Conservation (phyloP, 2,888 invertebrate genomes). For the Hartigia nigra region DNA sequence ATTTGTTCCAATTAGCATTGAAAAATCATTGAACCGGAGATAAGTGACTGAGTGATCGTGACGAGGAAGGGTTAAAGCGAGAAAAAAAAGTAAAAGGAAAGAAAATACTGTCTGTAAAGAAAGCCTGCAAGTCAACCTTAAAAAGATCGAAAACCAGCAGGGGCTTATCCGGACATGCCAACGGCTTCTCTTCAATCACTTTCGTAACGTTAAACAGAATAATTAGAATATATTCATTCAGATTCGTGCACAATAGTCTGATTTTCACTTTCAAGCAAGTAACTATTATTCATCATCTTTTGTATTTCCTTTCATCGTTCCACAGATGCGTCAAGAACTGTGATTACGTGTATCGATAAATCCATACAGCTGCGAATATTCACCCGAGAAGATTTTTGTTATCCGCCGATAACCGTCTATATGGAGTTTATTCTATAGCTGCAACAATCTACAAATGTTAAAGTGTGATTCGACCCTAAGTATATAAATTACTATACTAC, state of each 20-base stretch:
- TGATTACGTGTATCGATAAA: not conserved
- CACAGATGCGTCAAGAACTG: not conserved
- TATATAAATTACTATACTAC: not conserved
- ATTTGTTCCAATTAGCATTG: not conserved
- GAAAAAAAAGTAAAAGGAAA: not conserved
- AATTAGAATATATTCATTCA: not conserved
- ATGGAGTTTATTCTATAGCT: not conserved
- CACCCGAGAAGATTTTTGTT: not conserved
- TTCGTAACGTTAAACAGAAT: not conserved
- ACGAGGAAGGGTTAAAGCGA: not conserved
- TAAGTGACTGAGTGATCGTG: not conserved
- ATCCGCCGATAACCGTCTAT: not conserved
- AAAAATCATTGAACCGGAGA: not conserved
- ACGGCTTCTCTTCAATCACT: not conserved
- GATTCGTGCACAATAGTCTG: not conserved
- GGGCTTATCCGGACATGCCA: not conserved
- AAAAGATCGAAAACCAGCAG: not conserved
- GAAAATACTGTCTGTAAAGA: not conserved
- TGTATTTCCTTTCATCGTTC: not conserved
- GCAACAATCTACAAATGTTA: not conserved
- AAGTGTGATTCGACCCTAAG: not conserved
- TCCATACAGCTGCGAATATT: not conserved
- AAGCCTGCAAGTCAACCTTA: not conserved
- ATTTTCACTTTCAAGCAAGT: not conserved
- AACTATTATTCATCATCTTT: not conserved